Conservation (phyloP, 2,888 invertebrate genomes). For the Lasioglossum vierecki region DNA sequence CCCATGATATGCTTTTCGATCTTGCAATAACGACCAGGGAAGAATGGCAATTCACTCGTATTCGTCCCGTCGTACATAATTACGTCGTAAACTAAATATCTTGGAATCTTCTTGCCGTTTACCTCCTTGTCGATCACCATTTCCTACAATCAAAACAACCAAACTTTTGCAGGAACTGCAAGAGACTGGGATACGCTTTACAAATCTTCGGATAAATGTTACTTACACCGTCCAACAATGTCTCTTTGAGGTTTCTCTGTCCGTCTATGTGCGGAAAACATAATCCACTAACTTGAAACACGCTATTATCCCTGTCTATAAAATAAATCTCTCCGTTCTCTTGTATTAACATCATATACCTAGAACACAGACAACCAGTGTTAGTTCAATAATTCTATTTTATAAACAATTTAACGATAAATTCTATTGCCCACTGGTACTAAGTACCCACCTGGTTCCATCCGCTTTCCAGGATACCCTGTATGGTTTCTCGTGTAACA, state of each 20-base stretch:
- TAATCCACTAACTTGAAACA: conserved; percentile 93
- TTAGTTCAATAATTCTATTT: background rate
- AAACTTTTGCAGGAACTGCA: background rate
- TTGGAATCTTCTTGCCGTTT: conserved; percentile 90
- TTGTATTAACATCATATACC: conserved; percentile 98
- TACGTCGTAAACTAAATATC: conserved; percentile 98
- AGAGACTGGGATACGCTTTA: background rate
- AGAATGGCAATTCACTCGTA: conserved; percentile 91
- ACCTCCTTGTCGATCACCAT: conserved; percentile 97
- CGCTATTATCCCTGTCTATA: conserved; percentile 97
- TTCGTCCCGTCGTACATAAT: conserved; percentile 92
- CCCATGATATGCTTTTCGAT: conserved; percentile 91
- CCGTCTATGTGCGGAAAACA: conserved; percentile 92
- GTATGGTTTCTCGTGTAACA: conserved; percentile 93
- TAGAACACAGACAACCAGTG: conserved; percentile 74
- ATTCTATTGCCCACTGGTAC: conserved; percentile 81
- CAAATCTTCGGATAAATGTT: background rate
- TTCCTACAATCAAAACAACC: conserved; percentile 88
- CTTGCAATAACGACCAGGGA: conserved; percentile 89
- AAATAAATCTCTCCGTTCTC: conserved; percentile 94
- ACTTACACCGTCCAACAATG: conserved; percentile 96
- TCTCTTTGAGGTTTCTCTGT: conserved; percentile 89
- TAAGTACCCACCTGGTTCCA: conserved; percentile 90
- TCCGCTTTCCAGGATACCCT: conserved; percentile 99
- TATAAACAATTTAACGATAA: background rate